These are phyloP conservation scores for Conchocele bisecta DNA, from an alignment of 2,888 invertebrate genomes.

Conservation along the genomic window DNA sequence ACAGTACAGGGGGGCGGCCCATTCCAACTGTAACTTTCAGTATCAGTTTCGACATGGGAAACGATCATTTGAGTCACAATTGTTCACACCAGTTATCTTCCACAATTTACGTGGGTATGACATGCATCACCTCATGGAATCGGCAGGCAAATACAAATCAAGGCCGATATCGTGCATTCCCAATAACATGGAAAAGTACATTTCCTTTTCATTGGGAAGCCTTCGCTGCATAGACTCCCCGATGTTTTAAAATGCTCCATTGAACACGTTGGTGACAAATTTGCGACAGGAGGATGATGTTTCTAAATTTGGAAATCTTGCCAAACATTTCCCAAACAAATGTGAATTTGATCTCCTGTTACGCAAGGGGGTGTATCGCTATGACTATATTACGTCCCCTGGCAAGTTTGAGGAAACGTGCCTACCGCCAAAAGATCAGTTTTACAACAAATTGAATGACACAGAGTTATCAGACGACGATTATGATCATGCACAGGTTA, in stretches of 20 bases:
- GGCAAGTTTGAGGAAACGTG: neutral
- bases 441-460: conserved; percentile 1
- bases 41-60: conserved; percentile 8
- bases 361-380: conserved; percentile 44
- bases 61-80: neutral
- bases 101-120: conserved; percentile 45
- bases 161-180: conserved; percentile 50
- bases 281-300: neutral
- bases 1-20: neutral
- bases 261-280: conserved; percentile 30
- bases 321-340: conserved; percentile 1
- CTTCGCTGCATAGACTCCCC: conserved; percentile 49
- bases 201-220: conserved; percentile 60
- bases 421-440: neutral
- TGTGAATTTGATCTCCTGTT: conserved; percentile 6
- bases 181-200: conserved; percentile 59
- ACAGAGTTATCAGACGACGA: neutral
- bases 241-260: conserved; percentile 31
- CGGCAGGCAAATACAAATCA: conserved; percentile 24
- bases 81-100: conserved; percentile 43
- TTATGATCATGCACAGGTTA: neutral
- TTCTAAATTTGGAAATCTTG: neutral
- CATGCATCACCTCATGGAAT: conserved; percentile 25
- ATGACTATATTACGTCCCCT: neutral
- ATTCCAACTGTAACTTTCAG: neutral